These are phyloP conservation scores for Lepus europaeus DNA, from an alignment of 2,113 vertebrate genomes.

Conservation along the genomic window DNA sequence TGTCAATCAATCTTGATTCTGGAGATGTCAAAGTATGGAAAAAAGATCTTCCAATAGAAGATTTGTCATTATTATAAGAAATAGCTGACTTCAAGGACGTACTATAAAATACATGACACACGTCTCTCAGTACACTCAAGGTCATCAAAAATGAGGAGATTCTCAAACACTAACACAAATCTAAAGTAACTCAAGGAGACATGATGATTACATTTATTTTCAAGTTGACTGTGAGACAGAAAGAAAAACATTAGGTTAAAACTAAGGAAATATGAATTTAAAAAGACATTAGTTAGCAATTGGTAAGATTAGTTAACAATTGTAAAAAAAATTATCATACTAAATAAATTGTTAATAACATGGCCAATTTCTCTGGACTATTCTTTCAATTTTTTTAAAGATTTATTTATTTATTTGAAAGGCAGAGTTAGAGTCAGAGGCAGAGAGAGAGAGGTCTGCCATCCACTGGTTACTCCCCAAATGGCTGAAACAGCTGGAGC, in stretches of 20 bases:
- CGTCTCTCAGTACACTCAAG: background rate
- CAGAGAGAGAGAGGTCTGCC: no score
- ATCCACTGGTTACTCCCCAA: no score
- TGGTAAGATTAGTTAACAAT: background rate
- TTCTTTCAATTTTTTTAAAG: background rate
- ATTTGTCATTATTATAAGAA: background rate
- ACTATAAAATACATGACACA: background rate
- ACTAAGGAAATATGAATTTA: background rate
- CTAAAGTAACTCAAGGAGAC: background rate
- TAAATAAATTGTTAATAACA: background rate
- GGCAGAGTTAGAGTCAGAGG: no score
- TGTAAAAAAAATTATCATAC: background rate
- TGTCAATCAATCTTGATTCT: no score
- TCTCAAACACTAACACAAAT: background rate
- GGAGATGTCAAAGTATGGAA: background rate
- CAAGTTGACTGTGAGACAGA: background rate
- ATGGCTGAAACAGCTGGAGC: no score
- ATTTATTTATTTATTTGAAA: no score
- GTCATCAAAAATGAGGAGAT: background rate
- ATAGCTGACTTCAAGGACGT: background rate
- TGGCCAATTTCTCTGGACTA: background rate
- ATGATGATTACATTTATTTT: background rate
- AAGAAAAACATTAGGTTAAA: background rate
- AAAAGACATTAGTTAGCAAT: background rate
- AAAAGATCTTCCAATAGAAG: background rate